A percentile compares a stretch with the other conserved stretches of the same genome.
Evolutionary conservation across 2,113 vertebrate genomes (phyloP).

Genomic region (Solea solea): DNA sequence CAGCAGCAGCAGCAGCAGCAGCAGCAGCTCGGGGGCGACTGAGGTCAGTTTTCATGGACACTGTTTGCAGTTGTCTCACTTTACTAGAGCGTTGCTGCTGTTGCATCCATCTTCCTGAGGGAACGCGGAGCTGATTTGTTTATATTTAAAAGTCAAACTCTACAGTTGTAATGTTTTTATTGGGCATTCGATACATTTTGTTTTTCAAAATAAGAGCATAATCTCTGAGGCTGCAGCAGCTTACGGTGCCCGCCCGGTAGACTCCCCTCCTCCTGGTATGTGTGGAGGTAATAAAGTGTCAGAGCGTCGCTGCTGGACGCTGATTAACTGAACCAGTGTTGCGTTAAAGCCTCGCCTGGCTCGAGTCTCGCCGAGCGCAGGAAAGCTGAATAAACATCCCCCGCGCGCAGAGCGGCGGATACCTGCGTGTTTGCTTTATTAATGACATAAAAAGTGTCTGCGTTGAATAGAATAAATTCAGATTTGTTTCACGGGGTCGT

Average conservation of each 20-base stretch:
- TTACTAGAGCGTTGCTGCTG: too few relatives aligned
- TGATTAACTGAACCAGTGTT: conserved; percentile 54
- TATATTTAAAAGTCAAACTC: too few relatives aligned
- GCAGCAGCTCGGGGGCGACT: too few relatives aligned
- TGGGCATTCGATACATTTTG: too few relatives aligned
- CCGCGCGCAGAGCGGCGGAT: neutral
- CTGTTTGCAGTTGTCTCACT: too few relatives aligned
- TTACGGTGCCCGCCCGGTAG: neutral
- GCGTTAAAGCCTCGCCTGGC: conserved; percentile 32
- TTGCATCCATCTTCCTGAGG: too few relatives aligned
- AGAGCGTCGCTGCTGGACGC: conserved; percentile 27
- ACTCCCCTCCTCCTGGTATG: conserved; percentile 37
- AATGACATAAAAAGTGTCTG: conserved; percentile 39
- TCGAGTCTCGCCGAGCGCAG: neutral
- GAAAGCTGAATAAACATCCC: conserved; percentile 66
- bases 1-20: too few relatives aligned
- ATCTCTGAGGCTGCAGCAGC: neutral
- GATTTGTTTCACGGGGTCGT: neutral
- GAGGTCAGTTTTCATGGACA: too few relatives aligned
- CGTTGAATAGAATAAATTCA: neutral
- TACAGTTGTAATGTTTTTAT: too few relatives aligned
- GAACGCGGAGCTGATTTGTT: too few relatives aligned
- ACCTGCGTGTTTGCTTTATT: conserved; percentile 28
- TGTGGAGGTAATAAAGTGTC: conserved; percentile 54
- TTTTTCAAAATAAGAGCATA: too few relatives aligned